Evolutionary conservation across 1,140 invertebrate genomes (phyloP), one percentile per base, ranked within the genome.

Genomic region (Magallana angulata): DNA sequence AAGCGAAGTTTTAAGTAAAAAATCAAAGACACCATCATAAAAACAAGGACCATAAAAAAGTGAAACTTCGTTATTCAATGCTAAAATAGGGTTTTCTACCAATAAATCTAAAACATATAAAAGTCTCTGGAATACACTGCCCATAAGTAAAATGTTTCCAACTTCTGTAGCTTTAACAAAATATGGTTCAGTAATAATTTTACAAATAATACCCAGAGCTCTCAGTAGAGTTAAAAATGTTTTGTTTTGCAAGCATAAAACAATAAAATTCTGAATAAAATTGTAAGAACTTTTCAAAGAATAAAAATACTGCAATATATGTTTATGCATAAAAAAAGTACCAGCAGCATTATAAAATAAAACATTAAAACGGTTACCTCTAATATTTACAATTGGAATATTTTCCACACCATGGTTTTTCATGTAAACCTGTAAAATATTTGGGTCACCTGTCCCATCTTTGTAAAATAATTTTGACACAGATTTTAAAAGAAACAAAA

Each of bases 141-240:
- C 64, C 62, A 71, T 85, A 16, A 71, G 36, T 18, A 71, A 56
- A 18, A 68, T 57, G 71, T 64, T 48, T 7, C 16, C 36, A 60
- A 11, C 9, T 48, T 85, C 62, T 68, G 12, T 16, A 14, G 16
- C 30, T 7, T 56, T 85, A 3, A 68, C 64, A 24, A 48, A 68
- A 12, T 85, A 85, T 16, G 84, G 62, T n/a, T 85, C 36, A 16
- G 82, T 71, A 57, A 85, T 71, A 11, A 71, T 12, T 85, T 85
- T 85, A 56, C 60, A 85, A 30, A 85, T 60, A 57, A 85, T 85
- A 9, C 62, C 62, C 9, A 85, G 18, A 57, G 60, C 30, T 56
- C n/a, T 62, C n/a, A 62, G 56, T 14, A 24, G 24, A 85, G 18
- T n/a, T n/a, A 64, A 18, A 12, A 85, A 16, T 36, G 36, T 16